phyloP scores from a whole-genome alignment of 2,797 vertebrate species.

The Falco cherrug region DNA sequence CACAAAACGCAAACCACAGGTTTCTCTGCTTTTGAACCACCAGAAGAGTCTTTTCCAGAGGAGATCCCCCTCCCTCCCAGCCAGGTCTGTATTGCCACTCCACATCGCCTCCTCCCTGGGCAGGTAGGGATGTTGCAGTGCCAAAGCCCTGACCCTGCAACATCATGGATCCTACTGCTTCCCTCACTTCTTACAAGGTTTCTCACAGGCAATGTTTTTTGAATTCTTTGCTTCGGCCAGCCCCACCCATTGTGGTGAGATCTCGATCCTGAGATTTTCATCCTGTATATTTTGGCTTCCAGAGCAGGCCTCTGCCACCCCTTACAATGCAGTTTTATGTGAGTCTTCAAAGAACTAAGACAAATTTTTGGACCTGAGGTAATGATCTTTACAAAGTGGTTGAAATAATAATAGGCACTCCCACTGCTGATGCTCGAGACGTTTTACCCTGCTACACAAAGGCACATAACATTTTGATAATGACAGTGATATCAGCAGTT shows the following conservation, averaged over 20 bases:
- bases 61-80: neutral
- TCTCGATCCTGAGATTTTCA: neutral
- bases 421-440: neutral
- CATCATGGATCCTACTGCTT: neutral
- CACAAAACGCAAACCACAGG: neutral
- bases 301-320: neutral
- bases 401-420: neutral
- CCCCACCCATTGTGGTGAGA: neutral
- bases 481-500: neutral
- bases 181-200: neutral
- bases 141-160: neutral
- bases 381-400: neutral
- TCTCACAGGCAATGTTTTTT: neutral
- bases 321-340: neutral
- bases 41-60: neutral
- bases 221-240: neutral
- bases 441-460: neutral
- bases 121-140: neutral
- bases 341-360: neutral
- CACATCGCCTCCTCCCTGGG: neutral
- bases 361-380: neutral
- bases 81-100: accelerated
- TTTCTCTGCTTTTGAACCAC: neutral
- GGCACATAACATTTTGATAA: neutral
- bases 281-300: neutral